Evolutionary conservation across 1,140 invertebrate species (phyloP).

Genomic region (Ips typographus): DNA sequence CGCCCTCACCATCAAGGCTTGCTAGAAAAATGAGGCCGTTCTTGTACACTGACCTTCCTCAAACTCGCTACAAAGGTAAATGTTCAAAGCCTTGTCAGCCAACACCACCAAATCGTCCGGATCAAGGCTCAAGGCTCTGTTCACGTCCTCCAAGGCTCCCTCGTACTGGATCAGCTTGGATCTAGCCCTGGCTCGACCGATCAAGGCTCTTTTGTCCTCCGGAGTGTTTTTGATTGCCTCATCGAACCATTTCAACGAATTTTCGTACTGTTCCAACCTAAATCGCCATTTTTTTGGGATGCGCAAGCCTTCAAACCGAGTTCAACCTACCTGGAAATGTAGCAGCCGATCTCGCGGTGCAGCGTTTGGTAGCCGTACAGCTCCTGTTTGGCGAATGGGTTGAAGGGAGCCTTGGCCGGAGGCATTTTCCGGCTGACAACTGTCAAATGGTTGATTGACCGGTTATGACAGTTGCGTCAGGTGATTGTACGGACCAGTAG

Average conservation of each 20-base stretch:
- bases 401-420: no score
- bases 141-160: slow-evolving; percentile 56
- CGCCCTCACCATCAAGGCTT: no score
- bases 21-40: no score
- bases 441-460: no score
- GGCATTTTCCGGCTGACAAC: no score
- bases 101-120: slow-evolving; percentile 54
- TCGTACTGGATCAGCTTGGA: slow-evolving; percentile 55
- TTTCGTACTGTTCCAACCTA: slow-evolving; percentile 39
- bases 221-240: slow-evolving; percentile 54
- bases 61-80: slow-evolving; percentile 59
- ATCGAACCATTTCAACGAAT: slow-evolving; percentile 52
- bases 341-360: slow-evolving; percentile 56
- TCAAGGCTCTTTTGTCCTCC: slow-evolving; percentile 54
- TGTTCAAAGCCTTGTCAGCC: slow-evolving; percentile 57
- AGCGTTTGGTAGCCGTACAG: slow-evolving; percentile 56
- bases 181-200: slow-evolving; percentile 54
- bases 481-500: no score
- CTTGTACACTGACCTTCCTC: slow-evolving; percentile 52
- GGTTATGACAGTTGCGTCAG: no score
- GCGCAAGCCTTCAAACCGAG: not conserved
- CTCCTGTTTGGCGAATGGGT: slow-evolving; percentile 49
- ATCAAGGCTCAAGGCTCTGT: slow-evolving; percentile 54
- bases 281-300: not conserved
- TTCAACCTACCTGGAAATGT: slow-evolving; percentile 46